A percentile compares a stretch with the other conserved stretches of the same genome.
phyloP scores from a whole-genome alignment of 2,888 invertebrate species.

The Arctia plantaginis region DNA sequence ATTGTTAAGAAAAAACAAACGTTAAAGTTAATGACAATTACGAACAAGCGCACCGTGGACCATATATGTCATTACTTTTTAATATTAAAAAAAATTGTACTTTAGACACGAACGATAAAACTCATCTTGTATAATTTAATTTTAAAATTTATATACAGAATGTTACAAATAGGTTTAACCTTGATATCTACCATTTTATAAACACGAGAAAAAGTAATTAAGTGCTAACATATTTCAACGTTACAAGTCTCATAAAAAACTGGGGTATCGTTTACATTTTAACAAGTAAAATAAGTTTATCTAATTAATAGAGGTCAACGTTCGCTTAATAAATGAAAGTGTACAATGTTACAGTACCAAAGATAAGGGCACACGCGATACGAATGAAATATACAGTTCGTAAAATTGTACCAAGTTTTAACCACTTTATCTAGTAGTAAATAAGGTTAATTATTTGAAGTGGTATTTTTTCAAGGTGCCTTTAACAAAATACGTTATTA shows the following conservation, averaged over 20 bases:
- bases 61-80: neutral
- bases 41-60: neutral
- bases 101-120: neutral
- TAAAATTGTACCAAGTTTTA: slow-evolving; percentile 1
- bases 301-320: slow-evolving; percentile 63
- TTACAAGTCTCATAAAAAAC: slow-evolving; percentile 22
- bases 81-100: neutral
- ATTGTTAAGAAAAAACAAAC: neutral
- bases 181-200: neutral
- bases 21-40: neutral
- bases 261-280: slow-evolving; percentile 43
- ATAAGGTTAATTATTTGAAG: neutral
- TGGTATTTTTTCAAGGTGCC: neutral
- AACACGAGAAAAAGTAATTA: slow-evolving; percentile 18
- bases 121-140: neutral
- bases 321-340: slow-evolving; percentile 61
- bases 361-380: slow-evolving; percentile 43
- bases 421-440: neutral
- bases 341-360: slow-evolving; percentile 41
- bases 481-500: neutral
- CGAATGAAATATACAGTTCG: slow-evolving; percentile 13
- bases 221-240: slow-evolving; percentile 10
- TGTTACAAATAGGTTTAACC: slow-evolving; percentile 5
- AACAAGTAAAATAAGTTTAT: slow-evolving; percentile 56
- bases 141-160: neutral